Base-by-base conservation (phyloP, 2,113 vertebrate genomes). In the Butastur rufipennis region DNA sequence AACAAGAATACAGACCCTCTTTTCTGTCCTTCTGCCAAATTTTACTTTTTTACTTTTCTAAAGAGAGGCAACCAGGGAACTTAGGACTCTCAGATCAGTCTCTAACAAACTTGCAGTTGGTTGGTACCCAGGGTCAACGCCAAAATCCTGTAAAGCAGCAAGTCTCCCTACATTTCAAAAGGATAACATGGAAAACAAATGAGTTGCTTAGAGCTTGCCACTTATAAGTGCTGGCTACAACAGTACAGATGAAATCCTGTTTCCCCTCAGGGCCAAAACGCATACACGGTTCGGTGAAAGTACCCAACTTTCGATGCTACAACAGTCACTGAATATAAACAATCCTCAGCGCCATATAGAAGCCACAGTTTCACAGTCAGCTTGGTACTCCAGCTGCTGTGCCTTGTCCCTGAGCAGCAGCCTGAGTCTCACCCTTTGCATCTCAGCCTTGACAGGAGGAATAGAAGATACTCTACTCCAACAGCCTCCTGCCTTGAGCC, bases 301-400 rank as follows among this genome's bases (percentile, higher is more conserved):
- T 58, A 53, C 40, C 13, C 25, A 89, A 77, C 9, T 78, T 92
- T 43, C 81, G 40, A 40, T 61, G 31, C 15, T 61, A 50, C 66
- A 84, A 45, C 53, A 42, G 36, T 48, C 40, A 48, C 31, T 0
- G 0, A 62, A 47, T 78, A 52, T 42, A 86, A 95, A 10, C 45
- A 18, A 31, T 61, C 27, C 40, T 92, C 43, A 55, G 47, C 0
- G 0, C 11, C 31, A 7, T 48, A 17, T 2, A 63, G 36, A 83
- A 86, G 36, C 13, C 63, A 42, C 25, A 36, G 5, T 52, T 73
- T 77, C 47, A 34, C 53, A 56, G 23, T 61, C 36, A 47, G 22
- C 32, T 85, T 94, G 29, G 40, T n/a, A 56, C 5, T 68, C 32
- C 34, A 56, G 53, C 15, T 56, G 9, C 25, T 88, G 26, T 80